phyloP scores from a whole-genome alignment of 2,113 vertebrate species.

The Sisor rabdophorus region DNA sequence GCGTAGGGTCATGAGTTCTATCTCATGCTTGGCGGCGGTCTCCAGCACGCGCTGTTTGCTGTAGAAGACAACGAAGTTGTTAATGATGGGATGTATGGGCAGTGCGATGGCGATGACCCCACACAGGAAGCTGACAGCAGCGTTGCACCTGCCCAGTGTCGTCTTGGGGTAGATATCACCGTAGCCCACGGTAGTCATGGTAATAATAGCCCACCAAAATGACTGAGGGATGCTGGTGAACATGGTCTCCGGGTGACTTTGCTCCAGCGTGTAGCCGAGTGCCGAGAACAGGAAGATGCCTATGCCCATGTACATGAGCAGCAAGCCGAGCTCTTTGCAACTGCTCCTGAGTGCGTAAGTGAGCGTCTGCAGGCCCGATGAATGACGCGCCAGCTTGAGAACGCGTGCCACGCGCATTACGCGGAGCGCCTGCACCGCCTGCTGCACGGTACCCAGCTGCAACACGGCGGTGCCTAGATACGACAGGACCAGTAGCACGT shows the following conservation, averaged over 20 bases:
- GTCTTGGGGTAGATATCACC: conserved; percentile 98
- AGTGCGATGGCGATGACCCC: conserved; percentile 95
- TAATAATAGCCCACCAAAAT: conserved; percentile 99
- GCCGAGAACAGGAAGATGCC: conserved; percentile 97
- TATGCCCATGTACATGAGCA: conserved; percentile 95
- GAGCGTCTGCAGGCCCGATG: conserved; percentile 90
- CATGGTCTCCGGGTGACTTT: conserved; percentile 90
- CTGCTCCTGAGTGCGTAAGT: conserved; percentile 93
- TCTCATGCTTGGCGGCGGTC: conserved; percentile 89
- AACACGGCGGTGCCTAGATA: conserved; percentile 84
- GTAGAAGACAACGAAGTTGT: conserved; percentile 96
- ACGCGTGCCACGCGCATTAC: conserved; percentile 95
- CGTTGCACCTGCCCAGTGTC: conserved; percentile 90
- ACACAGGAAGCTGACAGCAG: conserved; percentile 94
- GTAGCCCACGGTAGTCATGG: conserved; percentile 97
- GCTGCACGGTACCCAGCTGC: conserved; percentile 92
- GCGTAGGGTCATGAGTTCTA: conserved; percentile 90
- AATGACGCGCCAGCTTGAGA: conserved; percentile 95
- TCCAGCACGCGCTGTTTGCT: conserved; percentile 96
- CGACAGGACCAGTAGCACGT: conserved; percentile 83
- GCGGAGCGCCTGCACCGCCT: conserved; percentile 90
- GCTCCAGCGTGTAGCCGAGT: conserved; percentile 94
- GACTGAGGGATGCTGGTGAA: conserved; percentile 98
- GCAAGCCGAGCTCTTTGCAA: conserved; percentile 89
- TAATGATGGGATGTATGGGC: conserved; percentile 97